Evolutionary conservation across 1,140 invertebrate species (phyloP).

Genomic region (Bradynema listronoti): DNA sequence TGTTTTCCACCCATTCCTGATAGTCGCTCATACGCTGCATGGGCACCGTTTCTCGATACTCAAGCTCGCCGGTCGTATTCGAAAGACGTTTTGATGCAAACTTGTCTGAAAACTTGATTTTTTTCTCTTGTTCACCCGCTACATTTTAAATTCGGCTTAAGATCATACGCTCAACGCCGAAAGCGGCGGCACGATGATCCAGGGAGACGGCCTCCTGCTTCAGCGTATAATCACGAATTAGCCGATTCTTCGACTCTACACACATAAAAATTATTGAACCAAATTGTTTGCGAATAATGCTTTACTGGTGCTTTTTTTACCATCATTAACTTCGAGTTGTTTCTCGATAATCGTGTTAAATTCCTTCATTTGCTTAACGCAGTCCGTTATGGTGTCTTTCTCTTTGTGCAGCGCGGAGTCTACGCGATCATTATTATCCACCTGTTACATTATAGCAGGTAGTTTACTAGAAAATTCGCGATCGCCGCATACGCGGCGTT

Average conservation of each 20-base stretch:
- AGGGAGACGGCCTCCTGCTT: conserved; percentile 50
- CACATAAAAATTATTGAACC: background rate
- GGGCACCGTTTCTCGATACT: conserved; percentile 44
- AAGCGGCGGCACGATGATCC: conserved; percentile 47
- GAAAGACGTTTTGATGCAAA: too few relatives aligned
- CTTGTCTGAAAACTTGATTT: too few relatives aligned
- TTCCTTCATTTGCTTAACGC: conserved; percentile 46
- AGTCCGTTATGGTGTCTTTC: conserved; percentile 42
- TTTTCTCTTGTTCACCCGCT: too few relatives aligned
- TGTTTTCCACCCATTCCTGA: conserved; percentile 52
- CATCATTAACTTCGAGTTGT: conserved; percentile 46
- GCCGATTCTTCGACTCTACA: conserved; percentile 41
- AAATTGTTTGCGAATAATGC: background rate
- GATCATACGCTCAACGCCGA: conserved; percentile 39
- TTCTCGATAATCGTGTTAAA: conserved; percentile 42
- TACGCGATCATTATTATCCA: conserved; percentile 43
- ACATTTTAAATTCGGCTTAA: too few relatives aligned
- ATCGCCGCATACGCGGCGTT: too few relatives aligned
- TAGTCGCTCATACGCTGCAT: conserved; percentile 39
- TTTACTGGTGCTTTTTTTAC: conserved; percentile 12
- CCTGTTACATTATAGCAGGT: conserved; percentile 19
- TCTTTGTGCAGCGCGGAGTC: conserved; percentile 46
- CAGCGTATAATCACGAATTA: conserved; percentile 45
- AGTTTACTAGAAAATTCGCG: background rate
- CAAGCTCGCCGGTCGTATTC: conserved; percentile 25